These are phyloP conservation scores for Trigoniulus corallinus DNA, from an alignment of 1,140 invertebrate species.

Conservation along the genomic window DNA sequence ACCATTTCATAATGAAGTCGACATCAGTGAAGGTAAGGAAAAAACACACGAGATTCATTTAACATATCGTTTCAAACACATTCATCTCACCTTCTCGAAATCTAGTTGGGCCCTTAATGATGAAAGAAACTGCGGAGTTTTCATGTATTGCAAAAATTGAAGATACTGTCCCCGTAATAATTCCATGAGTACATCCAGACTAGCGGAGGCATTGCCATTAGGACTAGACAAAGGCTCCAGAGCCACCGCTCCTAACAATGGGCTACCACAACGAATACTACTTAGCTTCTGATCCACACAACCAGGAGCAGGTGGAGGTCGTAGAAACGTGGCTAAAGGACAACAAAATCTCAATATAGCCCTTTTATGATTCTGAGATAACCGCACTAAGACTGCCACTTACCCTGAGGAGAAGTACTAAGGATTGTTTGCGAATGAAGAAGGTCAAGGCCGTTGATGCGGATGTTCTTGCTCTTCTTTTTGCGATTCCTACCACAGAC, in stretches of 20 bases:
- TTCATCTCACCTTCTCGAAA: constrained; percentile 44
- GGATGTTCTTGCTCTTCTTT: constrained; percentile 42
- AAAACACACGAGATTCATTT: not conserved
- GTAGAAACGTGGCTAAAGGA: not conserved
- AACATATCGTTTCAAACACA: constrained; percentile 12
- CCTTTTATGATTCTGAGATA: not conserved
- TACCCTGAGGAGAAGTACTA: constrained; percentile 53
- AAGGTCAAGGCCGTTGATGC: constrained; percentile 70
- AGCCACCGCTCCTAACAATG: constrained; percentile 1
- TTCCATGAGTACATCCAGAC: constrained; percentile 66
- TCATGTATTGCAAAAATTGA: constrained; percentile 61
- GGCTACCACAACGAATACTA: constrained; percentile 38
- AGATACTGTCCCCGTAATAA: constrained; percentile 67
- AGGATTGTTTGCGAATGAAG: constrained; percentile 77
- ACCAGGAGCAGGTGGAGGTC: constrained; percentile 57
- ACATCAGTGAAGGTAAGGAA: too few species aligned
- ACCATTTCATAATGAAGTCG: constrained; percentile 16
- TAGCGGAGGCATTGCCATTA: constrained; percentile 45
- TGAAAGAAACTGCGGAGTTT: constrained; percentile 49
- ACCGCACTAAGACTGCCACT: constrained; percentile 1
- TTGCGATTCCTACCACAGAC: constrained; percentile 23
- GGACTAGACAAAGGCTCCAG: constrained; percentile 15
- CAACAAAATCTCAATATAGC: not conserved
- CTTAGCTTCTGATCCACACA: constrained; percentile 76
- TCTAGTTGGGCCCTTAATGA: constrained; percentile 60